These are phyloP conservation scores for Mus caroli DNA, from an alignment of 2,797 vertebrate genomes.

Conservation along the genomic window DNA sequence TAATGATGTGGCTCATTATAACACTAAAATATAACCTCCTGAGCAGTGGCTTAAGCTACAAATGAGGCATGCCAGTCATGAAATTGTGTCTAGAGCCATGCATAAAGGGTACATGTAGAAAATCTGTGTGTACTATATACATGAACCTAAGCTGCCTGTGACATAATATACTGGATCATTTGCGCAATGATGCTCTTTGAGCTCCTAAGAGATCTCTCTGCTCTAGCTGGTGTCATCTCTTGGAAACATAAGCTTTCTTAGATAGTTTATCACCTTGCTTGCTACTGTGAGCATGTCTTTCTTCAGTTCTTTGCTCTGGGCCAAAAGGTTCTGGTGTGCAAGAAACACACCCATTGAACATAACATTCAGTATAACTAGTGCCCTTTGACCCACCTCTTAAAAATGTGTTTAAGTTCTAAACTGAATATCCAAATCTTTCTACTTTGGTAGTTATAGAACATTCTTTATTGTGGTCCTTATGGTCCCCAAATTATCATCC, in stretches of 20 bases:
- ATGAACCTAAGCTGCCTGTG: not conserved
- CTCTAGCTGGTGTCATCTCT: not conserved
- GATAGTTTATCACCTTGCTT: not conserved
- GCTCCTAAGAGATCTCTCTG: not conserved
- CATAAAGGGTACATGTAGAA: not conserved
- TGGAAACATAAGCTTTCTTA: not conserved
- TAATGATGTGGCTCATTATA: not conserved
- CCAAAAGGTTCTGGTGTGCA: not conserved
- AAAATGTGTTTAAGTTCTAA: not conserved
- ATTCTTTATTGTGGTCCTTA: not conserved
- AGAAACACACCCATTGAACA: not conserved
- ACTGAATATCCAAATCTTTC: not conserved
- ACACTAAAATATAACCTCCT: not conserved
- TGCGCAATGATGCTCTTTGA: not conserved
- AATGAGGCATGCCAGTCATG: not conserved
- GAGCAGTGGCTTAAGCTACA: not conserved
- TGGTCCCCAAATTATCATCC: not conserved
- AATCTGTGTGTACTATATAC: not conserved
- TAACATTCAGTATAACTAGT: not conserved
- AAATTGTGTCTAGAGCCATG: not conserved
- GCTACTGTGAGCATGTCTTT: not conserved
- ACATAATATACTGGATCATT: too few relatives aligned
- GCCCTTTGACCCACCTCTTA: not conserved
- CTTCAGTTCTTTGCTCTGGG: not conserved
- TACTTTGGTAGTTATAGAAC: slow-evolving; percentile 11